Conservation (phyloP, 2,888 invertebrate genomes). For the Callyntrura sp. region DNA sequence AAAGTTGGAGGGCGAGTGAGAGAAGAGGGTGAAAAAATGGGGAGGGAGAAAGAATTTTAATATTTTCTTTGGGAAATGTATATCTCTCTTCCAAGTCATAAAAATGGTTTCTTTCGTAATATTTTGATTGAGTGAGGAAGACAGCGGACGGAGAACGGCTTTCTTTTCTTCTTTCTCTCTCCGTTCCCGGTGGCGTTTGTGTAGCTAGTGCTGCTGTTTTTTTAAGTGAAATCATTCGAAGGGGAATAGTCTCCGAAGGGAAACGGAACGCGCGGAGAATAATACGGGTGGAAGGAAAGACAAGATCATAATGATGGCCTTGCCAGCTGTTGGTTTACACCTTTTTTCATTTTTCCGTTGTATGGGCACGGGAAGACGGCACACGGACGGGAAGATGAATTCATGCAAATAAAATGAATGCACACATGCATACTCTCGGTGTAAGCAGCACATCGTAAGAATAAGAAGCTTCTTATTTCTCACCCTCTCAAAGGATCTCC, state of each 20-base stretch:
- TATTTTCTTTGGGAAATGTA: too few relatives aligned
- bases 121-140: too few relatives aligned
- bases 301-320: slow-evolving; percentile 76
- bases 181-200: neutral
- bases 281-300: neutral
- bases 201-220: neutral
- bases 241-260: neutral
- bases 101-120: too few relatives aligned
- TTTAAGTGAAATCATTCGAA: neutral
- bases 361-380: neutral
- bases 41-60: too few relatives aligned
- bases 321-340: slow-evolving; percentile 81
- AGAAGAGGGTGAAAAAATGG: too few relatives aligned
- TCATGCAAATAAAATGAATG: slow-evolving; percentile 68
- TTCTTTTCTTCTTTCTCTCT: too few relatives aligned
- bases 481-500: too few relatives aligned
- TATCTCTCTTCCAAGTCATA: too few relatives aligned
- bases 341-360: slow-evolving; percentile 26
- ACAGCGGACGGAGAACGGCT: neutral
- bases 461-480: too few relatives aligned
- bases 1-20: neutral
- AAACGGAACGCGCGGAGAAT: neutral
- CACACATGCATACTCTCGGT: neutral
- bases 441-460: too few relatives aligned
- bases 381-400: slow-evolving; percentile 39